Base-by-base conservation (phyloP, 2,888 invertebrate genomes). In the Lathronympha strigana region DNA sequence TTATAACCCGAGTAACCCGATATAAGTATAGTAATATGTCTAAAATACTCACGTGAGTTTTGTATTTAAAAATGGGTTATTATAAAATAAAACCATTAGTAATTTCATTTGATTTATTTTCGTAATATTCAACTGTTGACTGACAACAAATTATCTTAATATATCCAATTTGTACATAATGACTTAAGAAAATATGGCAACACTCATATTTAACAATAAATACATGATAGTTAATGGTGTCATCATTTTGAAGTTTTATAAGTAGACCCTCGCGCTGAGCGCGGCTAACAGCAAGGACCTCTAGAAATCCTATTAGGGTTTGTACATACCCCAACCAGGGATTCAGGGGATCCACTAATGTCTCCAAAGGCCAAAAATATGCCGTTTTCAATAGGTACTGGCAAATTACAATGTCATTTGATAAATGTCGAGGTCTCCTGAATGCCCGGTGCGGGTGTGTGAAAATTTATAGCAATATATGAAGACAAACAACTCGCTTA, bases 141-240 rank as follows among this genome's bases (percentile, higher is more conserved):
- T 90, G 90, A 90, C 91, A 92, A 92, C 91, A 91, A 92, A 91
- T 90, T 90, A 88, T 87, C 90, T 90, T 91, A 90, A 84, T 87
- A 86, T 91, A 91, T 90, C 87, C 88, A 88, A 91, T 91, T 91
- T 90, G 91, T 92, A 92, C 91, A 91, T 85, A 88, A 90, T 90
- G 88, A 91, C 91, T 91, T 91, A 91, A 90, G 88, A 91, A 89
- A 90, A 91, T 91, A 91, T 92, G 92, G 92, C 92, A 91, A 91
- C 90, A 90, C 88, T 88, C 88, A 88, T 88, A 87, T 89, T 87
- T 84, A 91, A 90, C 87, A 90, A 89, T 86, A 87, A 85, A 86
- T 85, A 87, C 81, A 76, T 79, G 81, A 81, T 80, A 76, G 76
- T 78, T 70, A 67, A 68, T 74, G 76, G 74, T 80, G 76, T 79